Evolutionary conservation across 2,888 invertebrate genomes (phyloP).

Genomic region (Troides oblongomaculatus): DNA sequence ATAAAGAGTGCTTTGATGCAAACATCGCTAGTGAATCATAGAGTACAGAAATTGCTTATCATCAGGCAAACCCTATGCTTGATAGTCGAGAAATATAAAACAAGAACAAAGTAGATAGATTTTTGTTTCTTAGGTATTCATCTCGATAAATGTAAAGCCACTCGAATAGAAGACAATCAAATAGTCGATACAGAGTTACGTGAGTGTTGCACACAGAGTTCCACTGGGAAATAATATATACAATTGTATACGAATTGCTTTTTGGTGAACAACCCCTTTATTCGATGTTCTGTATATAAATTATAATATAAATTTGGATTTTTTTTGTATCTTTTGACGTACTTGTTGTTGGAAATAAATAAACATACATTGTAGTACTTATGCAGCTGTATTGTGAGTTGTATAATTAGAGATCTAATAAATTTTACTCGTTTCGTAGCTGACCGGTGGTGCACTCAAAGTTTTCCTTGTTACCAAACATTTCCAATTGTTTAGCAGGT

Average conservation of each 20-base stretch:
- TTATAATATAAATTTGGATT: neutral
- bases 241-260: conserved; percentile 14
- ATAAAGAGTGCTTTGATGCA: too few relatives aligned
- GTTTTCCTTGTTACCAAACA: neutral
- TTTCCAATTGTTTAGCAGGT: neutral
- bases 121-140: neutral
- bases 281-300: neutral
- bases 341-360: too few relatives aligned
- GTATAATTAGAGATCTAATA: too few relatives aligned
- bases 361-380: too few relatives aligned
- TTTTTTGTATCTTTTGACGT: too few relatives aligned
- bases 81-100: neutral
- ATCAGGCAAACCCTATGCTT: too few relatives aligned
- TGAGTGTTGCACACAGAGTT: neutral
- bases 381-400: too few relatives aligned
- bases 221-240: conserved; percentile 17
- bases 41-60: too few relatives aligned
- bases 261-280: neutral
- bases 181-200: conserved; percentile 5
- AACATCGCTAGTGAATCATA: too few relatives aligned
- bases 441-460: neutral
- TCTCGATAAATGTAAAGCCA: neutral
- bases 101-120: neutral
- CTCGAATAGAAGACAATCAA: neutral
- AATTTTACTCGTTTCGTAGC: neutral